Percentiles rank a stretch among this genome's conserved stretches.
phyloP scores from a whole-genome alignment of 2,888 invertebrate species.

The Zootermopsis nevadensis region DNA sequence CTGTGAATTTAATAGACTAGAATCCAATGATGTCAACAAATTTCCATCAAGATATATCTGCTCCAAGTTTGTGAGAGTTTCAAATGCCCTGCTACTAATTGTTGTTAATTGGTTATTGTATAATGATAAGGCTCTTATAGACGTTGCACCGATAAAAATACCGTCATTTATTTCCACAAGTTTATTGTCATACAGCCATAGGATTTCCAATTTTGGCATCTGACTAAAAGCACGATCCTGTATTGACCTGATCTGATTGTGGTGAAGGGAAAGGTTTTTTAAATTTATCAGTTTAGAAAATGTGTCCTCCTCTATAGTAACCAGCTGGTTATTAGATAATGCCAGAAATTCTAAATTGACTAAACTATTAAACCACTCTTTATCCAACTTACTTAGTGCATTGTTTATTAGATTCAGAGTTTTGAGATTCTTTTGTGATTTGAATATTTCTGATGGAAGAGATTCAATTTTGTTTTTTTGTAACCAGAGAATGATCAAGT shows the following conservation, averaged over 20 bases:
- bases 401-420: slow-evolving; percentile 4
- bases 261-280: slow-evolving; percentile 23
- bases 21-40: neutral
- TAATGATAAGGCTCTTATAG: slow-evolving; percentile 6
- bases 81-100: slow-evolving; percentile 16
- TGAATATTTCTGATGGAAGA: slow-evolving; percentile 11
- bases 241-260: neutral
- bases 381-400: neutral
- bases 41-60: slow-evolving; percentile 31
- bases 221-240: neutral
- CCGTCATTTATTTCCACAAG: neutral
- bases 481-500: slow-evolving; percentile 16
- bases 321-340: neutral
- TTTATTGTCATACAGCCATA: slow-evolving; percentile 30
- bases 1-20: neutral
- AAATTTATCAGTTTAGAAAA: neutral
- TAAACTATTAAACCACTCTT: neutral
- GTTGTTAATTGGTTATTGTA: slow-evolving; percentile 4
- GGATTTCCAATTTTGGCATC: neutral
- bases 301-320: neutral
- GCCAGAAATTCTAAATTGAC: neutral
- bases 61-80: neutral
- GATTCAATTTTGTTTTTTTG: slow-evolving; percentile 6
- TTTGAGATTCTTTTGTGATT: neutral
- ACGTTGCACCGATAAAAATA: neutral